Evolutionary conservation across 1,140 invertebrate genomes (phyloP).

Genomic region (Drosophila truncata): DNA sequence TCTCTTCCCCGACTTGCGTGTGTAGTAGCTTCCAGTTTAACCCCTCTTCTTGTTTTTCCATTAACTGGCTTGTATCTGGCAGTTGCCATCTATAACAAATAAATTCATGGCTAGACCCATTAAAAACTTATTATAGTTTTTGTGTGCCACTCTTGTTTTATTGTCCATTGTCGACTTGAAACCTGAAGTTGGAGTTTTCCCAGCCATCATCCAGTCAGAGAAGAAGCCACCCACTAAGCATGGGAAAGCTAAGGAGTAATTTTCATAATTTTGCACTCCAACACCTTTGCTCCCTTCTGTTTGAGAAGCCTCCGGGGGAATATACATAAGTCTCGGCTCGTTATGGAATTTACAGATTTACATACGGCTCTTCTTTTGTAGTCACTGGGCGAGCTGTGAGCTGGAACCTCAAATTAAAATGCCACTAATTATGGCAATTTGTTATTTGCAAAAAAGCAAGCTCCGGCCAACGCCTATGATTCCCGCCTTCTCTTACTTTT

Average conservation of each 20-base stretch:
- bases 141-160: constrained; percentile 62
- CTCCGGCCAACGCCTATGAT: constrained; percentile 51
- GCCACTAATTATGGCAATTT: constrained; percentile 75
- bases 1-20: constrained; percentile 14
- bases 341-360: constrained; percentile 49
- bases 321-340: constrained; percentile 16
- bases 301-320: constrained; percentile 15
- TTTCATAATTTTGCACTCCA: constrained; percentile 69
- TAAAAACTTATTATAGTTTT: constrained; percentile 63
- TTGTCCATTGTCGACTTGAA: constrained; percentile 62
- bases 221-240: constrained; percentile 67
- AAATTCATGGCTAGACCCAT: constrained; percentile 62
- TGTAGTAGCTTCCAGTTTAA: constrained; percentile 21
- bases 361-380: constrained; percentile 31
- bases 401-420: constrained; percentile 53
- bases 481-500: constrained; percentile 6
- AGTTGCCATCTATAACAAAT: constrained; percentile 61
- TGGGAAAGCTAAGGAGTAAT: constrained; percentile 54
- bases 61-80: constrained; percentile 44
- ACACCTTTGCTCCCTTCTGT: constrained; percentile 50
- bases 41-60: constrained; percentile 17
- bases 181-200: constrained; percentile 37
- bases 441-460: constrained; percentile 60
- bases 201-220: constrained; percentile 32
- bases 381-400: constrained; percentile 11